Base-by-base conservation (phyloP, 2,888 invertebrate species). In the Branchipolynoe longqiensis region DNA sequence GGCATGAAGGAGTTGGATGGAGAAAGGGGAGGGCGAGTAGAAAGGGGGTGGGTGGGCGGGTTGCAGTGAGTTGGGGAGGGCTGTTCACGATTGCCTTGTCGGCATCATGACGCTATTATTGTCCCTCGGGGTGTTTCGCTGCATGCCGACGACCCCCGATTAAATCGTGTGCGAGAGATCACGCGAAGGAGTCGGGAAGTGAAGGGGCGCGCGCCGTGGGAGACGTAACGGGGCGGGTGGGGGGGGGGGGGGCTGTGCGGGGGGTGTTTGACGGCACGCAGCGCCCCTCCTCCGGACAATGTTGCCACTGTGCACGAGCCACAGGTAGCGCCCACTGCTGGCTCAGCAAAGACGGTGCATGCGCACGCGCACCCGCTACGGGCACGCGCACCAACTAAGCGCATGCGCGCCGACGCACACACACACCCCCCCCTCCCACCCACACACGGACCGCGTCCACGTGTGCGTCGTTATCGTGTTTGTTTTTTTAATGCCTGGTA, bases 161-260 rank as follows among this genome's bases (percentile, higher is more conserved):
- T 69, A 69, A 69, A 69, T 69, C 69, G 69, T 69, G 69, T 69
- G 36, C 12, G 69, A 69, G 38, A 69, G 69, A 69, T 69, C 69
- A 69, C 69, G 69, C 69, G 69, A 69, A 38, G n/a, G 69, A 33
- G 69, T 38, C 36, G n/a, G 8, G 38, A 69, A 38, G 69, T 69
- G 28, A 62, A 38, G 69, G 8, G 69, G 33, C 36, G 69, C 25
- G 36, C 12, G 69, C n/a, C 38, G 69, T 36, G 33, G 12, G 69
- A 22, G 36, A 14, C 36, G 36, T 33, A 14, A 69, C 14, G 28
- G 36, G 69, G n/a, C 8, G 36, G 69, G 38, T 69, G 69, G 33
- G n/a, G 38, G 12, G 56, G 56, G 56, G 22, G 56, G 2, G 56
- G 56, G 56, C 12, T 4, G 62, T 31, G 62, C 28, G 62, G 62